These are phyloP conservation scores for Cetoscarus ocellatus DNA, from an alignment of 2,797 vertebrate genomes.

Conservation along the genomic window DNA sequence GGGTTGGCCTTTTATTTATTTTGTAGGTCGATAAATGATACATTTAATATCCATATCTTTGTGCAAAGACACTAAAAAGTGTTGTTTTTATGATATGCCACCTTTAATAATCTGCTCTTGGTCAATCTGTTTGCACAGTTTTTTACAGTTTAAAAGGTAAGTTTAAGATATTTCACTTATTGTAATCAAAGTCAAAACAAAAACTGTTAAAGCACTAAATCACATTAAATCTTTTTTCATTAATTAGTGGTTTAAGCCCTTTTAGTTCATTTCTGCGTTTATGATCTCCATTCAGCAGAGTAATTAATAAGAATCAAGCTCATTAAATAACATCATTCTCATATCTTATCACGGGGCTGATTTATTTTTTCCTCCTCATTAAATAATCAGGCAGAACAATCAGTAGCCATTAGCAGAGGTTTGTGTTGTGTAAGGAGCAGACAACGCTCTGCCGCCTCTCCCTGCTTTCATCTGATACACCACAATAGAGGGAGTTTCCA, in stretches of 20 bases:
- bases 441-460: conserved; percentile 44
- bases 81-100: no score
- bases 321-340: conserved; percentile 4
- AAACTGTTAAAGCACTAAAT: not conserved
- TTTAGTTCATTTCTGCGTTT: not conserved
- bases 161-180: no score
- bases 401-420: conserved; percentile 7
- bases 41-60: no score
- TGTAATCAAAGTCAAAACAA: no score
- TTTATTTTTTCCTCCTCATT: conserved; percentile 24
- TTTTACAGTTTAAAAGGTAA: no score
- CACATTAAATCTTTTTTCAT: no score
- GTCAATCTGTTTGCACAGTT: no score
- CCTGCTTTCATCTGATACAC: conserved; percentile 60
- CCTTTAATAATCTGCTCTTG: no score
- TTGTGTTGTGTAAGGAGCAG: conserved; percentile 32
- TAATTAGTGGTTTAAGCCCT: no score
- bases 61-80: no score
- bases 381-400: conserved; percentile 46
- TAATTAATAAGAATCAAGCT: conserved; percentile 4
- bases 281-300: not conserved
- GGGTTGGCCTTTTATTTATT: no score
- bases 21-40: no score
- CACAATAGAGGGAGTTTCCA: conserved; percentile 62
- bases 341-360: not conserved